A percentile compares a stretch with the other conserved stretches of the same genome.
These are phyloP conservation scores for Agonopterix subpropinquella DNA, from an alignment of 2,888 invertebrate species.

Conservation along the genomic window DNA sequence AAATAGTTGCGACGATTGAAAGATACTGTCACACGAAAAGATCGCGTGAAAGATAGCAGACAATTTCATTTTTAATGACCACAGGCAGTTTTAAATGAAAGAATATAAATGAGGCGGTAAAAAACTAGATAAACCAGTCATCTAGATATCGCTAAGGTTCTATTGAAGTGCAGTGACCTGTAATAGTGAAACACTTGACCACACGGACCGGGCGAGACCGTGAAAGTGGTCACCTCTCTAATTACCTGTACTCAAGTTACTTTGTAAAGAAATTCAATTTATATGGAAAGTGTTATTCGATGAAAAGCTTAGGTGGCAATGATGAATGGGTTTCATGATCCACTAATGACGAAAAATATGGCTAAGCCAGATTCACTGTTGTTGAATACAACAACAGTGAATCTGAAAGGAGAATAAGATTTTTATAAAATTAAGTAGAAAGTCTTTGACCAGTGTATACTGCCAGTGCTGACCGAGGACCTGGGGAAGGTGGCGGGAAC, in stretches of 20 bases:
- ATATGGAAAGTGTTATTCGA: constrained; percentile 8
- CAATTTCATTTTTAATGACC: background rate
- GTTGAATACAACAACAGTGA: no score
- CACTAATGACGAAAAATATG: no score
- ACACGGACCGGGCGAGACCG: constrained; percentile 37
- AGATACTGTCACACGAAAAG: background rate
- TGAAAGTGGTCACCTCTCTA: constrained; percentile 62
- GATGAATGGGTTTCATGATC: background rate
- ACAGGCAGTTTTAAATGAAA: background rate
- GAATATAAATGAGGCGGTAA: background rate
- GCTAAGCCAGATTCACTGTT: no score
- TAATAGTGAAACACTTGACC: constrained; percentile 48
- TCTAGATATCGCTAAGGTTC: constrained; percentile 6
- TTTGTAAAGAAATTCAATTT: background rate
- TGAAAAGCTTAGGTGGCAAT: constrained; percentile 8
- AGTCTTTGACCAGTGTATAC: no score
- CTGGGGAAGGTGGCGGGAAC: no score
- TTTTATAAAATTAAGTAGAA: no score
- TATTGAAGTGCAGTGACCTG: constrained; percentile 52
- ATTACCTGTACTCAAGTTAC: constrained; percentile 27
- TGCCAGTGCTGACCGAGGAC: no score
- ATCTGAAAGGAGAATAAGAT: no score
- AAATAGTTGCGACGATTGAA: background rate
- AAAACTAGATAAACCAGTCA: constrained; percentile 1
- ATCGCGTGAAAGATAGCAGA: background rate